A percentile compares a stretch with the other conserved stretches of the same genome.
phyloP scores from a whole-genome alignment of 2,113 vertebrate species.

The Pyxicephalus adspersus region DNA sequence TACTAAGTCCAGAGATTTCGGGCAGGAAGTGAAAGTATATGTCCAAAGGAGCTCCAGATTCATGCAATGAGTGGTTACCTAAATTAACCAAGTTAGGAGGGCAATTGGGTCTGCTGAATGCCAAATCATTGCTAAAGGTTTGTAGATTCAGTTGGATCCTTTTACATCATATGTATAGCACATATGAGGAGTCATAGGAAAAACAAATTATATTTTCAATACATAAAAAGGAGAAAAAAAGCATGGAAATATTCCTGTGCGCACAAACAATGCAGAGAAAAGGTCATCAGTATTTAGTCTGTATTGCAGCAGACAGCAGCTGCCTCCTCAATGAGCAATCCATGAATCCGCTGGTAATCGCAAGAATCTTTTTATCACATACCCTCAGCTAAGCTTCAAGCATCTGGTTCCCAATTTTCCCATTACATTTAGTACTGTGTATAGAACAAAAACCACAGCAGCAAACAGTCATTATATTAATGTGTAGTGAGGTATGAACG shows the following conservation, averaged over 20 bases:
- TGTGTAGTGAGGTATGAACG: constrained; percentile 64
- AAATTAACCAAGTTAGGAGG: too few relatives aligned
- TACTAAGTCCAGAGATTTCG: too few relatives aligned
- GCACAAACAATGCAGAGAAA: constrained; percentile 37
- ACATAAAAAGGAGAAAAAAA: not conserved
- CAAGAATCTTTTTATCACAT: constrained; percentile 63
- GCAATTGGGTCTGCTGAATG: too few relatives aligned
- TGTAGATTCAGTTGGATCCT: too few relatives aligned
- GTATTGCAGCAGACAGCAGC: constrained; percentile 62
- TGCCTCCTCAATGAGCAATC: constrained; percentile 63
- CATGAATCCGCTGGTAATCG: constrained; percentile 62
- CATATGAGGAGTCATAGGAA: too few relatives aligned
- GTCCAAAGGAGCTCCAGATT: too few relatives aligned
- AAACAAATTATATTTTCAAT: too few relatives aligned
- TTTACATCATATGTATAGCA: too few relatives aligned
- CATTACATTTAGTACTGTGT: constrained; percentile 63
- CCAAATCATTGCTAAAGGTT: too few relatives aligned
- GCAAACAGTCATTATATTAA: constrained; percentile 62
- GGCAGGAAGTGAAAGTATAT: too few relatives aligned
- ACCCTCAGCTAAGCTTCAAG: constrained; percentile 66
- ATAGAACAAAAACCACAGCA: constrained; percentile 60
- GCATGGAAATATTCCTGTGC: not conserved
- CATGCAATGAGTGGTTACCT: too few relatives aligned
- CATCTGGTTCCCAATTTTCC: constrained; percentile 69
- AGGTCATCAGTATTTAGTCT: constrained; percentile 45